Evolutionary conservation across 1,140 invertebrate genomes (phyloP), one percentile per base, ranked within the genome.

Genomic region (Dinoponera quadriceps): DNA sequence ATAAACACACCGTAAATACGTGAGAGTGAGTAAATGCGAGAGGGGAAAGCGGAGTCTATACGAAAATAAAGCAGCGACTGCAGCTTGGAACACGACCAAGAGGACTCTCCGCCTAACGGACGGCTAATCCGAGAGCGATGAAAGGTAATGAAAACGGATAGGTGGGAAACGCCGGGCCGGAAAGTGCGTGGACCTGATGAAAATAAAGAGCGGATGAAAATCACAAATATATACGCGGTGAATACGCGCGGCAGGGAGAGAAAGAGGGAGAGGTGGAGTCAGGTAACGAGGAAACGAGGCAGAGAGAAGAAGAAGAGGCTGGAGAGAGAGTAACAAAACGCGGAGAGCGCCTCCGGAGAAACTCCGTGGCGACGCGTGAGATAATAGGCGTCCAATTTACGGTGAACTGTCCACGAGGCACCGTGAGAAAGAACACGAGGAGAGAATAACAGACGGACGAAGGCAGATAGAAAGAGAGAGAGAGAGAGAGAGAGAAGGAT

Each of bases 331-430:
- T 25, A 11, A 60, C 22, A 49, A 65, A 51, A 82, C 29, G 16
- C 33, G 18, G 59, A 62, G 55, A 59, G 66, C 11, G 9, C 38
- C 38, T 44, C 3, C 38, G 51, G n/a, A 38, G 54, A 57, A 63
- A 33, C 27, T 57, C 62, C 25, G n/a, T n/a, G 62, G 62, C 62
- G 49, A 73, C 48, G 80, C 48, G 69, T 74, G 69, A 81, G 81
- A 85, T 74, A 85, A 82, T 75, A 85, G 78, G 71, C 69, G 48
- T 85, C 84, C 57, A 82, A 73, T 82, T 73, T 83, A 82, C 48
- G 71, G 69, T 54, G 38, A 84, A 75, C 81, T 83, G 68, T 38
- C 68, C 7, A 66, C 60, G 60, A 38, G 66, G 22, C 49, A 72
- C 33, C 69, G 33, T 4, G 25, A 18, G 73, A 44, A 60, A 38